Conservation (phyloP, 1,140 invertebrate species). For the Pseudachorutes palmiensis region DNA sequence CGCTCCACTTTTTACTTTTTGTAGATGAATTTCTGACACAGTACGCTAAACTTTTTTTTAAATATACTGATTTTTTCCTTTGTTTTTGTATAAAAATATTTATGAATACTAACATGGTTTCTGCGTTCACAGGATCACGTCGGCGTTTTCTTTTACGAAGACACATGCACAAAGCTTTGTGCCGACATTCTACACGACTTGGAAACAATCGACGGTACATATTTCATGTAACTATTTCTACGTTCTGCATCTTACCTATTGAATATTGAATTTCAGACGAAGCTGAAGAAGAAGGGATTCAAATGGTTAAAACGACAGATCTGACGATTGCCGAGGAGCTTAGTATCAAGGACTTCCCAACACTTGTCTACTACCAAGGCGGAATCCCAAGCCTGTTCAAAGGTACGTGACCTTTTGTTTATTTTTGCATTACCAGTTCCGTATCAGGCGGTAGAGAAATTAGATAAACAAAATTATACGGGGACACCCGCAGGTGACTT, state of each 20-base stretch:
- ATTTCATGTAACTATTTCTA: conserved; percentile 6
- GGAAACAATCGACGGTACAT: conserved; percentile 60
- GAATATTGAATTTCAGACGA: not conserved
- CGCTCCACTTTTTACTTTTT: too few species aligned
- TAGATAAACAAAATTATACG: not conserved
- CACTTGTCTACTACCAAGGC: conserved; percentile 83
- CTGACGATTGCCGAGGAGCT: conserved; percentile 71
- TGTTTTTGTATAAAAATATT: too few species aligned
- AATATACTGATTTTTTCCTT: too few species aligned
- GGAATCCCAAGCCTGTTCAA: conserved; percentile 89
- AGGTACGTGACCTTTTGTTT: conserved; percentile 55
- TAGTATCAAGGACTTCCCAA: conserved; percentile 82
- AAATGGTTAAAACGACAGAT: conserved; percentile 90
- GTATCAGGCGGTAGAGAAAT: not conserved
- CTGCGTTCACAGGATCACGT: conserved; percentile 13
- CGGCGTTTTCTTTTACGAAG: conserved; percentile 47
- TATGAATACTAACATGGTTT: too few species aligned
- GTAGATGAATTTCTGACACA: too few species aligned
- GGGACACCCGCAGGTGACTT: conserved; percentile 56
- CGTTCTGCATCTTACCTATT: too few species aligned
- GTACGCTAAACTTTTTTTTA: too few species aligned
- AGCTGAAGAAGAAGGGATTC: conserved; percentile 54
- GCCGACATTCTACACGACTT: conserved; percentile 74
- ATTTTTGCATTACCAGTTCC: too few species aligned
- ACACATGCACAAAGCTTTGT: conserved; percentile 73